Percentiles rank a stretch among this genome's conserved stretches.
phyloP scores from a whole-genome alignment of 2,797 vertebrate species.

The Champsocephalus esox region DNA sequence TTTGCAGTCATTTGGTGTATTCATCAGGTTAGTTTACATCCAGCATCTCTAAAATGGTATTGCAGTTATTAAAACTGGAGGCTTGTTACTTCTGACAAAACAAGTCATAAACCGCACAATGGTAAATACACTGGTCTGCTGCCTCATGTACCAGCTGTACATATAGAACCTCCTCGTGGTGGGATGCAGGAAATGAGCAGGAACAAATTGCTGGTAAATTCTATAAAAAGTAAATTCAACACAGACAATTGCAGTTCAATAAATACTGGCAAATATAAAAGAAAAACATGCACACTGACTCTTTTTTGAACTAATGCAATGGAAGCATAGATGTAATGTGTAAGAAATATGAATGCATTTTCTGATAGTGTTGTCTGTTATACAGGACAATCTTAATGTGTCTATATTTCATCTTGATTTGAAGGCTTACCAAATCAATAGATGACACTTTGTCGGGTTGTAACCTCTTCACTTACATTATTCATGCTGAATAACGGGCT shows the following conservation, averaged over 20 bases:
- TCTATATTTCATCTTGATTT: background rate
- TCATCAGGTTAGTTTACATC: background rate
- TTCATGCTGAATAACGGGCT: background rate
- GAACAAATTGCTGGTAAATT: constrained; percentile 5
- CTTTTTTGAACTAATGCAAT: background rate
- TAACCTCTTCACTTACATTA: constrained; percentile 10
- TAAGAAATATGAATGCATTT: background rate
- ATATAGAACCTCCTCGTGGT: background rate
- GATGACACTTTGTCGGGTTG: background rate
- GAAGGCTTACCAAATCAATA: constrained; percentile 5
- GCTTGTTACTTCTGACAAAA: constrained; percentile 3
- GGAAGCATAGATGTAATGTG: background rate
- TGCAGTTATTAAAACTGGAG: constrained; percentile 6
- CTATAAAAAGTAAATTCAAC: background rate
- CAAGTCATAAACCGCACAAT: constrained; percentile 7
- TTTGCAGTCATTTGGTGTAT: background rate
- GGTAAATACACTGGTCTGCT: constrained; percentile 6
- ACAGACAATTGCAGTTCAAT: background rate
- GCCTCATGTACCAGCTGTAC: constrained; percentile 8
- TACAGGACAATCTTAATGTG: background rate
- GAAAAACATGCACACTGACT: background rate
- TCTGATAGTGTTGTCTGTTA: background rate
- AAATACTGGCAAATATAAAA: background rate
- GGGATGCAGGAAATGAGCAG: constrained; percentile 1
- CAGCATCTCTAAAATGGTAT: constrained; percentile 4